phyloP scores from a whole-genome alignment of 2,797 vertebrate species.

The Periparus ater region DNA sequence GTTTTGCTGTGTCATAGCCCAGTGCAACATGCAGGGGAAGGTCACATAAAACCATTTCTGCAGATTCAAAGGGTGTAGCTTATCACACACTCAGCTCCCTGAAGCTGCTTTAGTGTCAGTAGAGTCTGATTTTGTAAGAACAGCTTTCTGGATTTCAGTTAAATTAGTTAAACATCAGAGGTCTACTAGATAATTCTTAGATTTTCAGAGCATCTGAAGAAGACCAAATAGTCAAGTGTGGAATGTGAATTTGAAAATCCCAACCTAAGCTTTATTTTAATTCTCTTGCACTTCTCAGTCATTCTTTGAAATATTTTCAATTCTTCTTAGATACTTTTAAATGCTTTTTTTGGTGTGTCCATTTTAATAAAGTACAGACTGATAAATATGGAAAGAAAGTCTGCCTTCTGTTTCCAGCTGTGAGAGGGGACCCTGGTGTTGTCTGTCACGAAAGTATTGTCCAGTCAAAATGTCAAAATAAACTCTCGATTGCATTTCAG shows the following conservation, averaged over 20 bases:
- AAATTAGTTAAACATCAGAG: not conserved
- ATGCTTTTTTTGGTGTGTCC: not conserved
- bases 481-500: not conserved
- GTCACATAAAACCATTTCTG: not conserved
- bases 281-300: not conserved
- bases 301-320: not conserved
- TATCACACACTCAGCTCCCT: not conserved
- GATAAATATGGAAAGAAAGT: slow-evolving; percentile 28
- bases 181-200: not conserved
- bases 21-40: not conserved
- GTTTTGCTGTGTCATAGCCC: not conserved
- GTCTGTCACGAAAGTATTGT: slow-evolving; percentile 19
- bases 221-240: not conserved
- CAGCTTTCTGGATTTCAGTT: not conserved
- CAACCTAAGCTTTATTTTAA: not conserved
- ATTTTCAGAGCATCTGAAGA: not conserved
- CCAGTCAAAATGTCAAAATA: slow-evolving; percentile 53
- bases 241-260: not conserved
- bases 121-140: not conserved
- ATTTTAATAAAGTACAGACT: slow-evolving; percentile 40
- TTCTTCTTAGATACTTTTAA: not conserved
- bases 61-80: not conserved
- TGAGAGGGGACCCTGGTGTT: not conserved
- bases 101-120: not conserved
- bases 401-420: slow-evolving; percentile 28